Base-by-base conservation (phyloP, 1,140 invertebrate species). In the Drosophila pseudoananassae region DNA sequence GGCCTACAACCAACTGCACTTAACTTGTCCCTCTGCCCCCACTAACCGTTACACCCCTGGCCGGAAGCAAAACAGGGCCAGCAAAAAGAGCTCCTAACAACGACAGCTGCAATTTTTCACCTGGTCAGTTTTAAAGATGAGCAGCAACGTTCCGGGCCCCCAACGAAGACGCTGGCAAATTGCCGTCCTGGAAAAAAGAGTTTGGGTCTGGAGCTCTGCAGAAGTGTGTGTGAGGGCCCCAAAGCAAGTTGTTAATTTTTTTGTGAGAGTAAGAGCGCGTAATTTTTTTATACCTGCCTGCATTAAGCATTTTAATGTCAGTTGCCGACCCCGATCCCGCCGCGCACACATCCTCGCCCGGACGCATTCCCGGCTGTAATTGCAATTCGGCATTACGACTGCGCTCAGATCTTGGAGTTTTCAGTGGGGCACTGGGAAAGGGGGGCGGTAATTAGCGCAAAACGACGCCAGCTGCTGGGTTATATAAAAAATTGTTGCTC, bases 91-190 rank as follows among this genome's bases (percentile, higher is more conserved):
- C 40, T 43, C 33, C 83, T 77, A 75, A 75, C 71, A 82, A 76
- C 83, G 78, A 84, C 88, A 90, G 88, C 88, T 90, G 88, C 88
- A 90, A 85, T 90, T 88, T 90, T 90, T 90, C 88, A 90, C 80
- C 88, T 90, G 88, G 83, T 52, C 80, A 89, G 84, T 88, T 88
- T 88, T 88, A 59, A 85, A 90, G 88, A 90, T 84, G 88, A 90
- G 72, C 83, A 88, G 55, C 53, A 38, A 29, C 64, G 46, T 38
- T 51, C 54, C 53, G 63, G 27, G 56, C 56, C 65, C 60, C 31
- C 43, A 55, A 66, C 58, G 59, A 61, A 40, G 75, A 68, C 56
- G 63, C 36, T 61, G 58, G 58, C 66, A 76, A 80, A 72, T 61
- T 75, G 64, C 63, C 53, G 61, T 36, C 57, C 54, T 45, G 64